A percentile compares a stretch with the other conserved stretches of the same genome.
These are phyloP conservation scores for Hylaeus volcanicus DNA, from an alignment of 1,140 invertebrate genomes.

Conservation along the genomic window DNA sequence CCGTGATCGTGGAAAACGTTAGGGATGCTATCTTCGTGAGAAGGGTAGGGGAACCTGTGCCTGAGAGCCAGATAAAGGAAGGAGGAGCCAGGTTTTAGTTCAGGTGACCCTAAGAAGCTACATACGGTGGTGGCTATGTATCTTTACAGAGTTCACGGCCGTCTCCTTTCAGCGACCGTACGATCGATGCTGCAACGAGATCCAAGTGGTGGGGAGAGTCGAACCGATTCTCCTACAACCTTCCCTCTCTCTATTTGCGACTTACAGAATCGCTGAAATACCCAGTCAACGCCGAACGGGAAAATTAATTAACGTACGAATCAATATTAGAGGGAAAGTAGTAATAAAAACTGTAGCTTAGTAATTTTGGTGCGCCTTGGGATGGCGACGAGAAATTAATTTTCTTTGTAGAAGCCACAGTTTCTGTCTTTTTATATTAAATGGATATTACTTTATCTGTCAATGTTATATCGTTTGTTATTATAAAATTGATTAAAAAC, in stretches of 20 bases:
- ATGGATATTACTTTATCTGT: too few relatives aligned
- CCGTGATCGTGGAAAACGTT: neutral
- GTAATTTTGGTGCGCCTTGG: too few relatives aligned
- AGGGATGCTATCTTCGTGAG: neutral
- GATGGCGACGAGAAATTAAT: too few relatives aligned
- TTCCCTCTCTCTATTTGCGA: constrained; percentile 9
- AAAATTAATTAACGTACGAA: neutral
- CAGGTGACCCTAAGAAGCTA: constrained; percentile 30
- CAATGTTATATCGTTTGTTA: too few relatives aligned
- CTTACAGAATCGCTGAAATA: neutral
- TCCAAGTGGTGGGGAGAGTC: neutral
- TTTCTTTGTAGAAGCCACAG: too few relatives aligned
- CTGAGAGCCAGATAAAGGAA: constrained; percentile 7
- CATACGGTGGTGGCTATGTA: constrained; percentile 31
- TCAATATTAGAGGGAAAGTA: too few relatives aligned
- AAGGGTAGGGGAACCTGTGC: neutral
- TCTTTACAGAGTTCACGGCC: constrained; percentile 59
- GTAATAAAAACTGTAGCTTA: too few relatives aligned
- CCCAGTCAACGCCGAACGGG: constrained; percentile 14
- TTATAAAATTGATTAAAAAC: too few relatives aligned
- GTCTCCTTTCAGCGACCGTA: constrained; percentile 42
- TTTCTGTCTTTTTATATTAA: too few relatives aligned
- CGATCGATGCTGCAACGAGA: constrained; percentile 61
- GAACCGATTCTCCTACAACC: neutral
- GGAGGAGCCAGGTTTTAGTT: constrained; percentile 11